Evolutionary conservation across 2,888 invertebrate genomes (phyloP).

Genomic region (Lithophane ornitopus): DNA sequence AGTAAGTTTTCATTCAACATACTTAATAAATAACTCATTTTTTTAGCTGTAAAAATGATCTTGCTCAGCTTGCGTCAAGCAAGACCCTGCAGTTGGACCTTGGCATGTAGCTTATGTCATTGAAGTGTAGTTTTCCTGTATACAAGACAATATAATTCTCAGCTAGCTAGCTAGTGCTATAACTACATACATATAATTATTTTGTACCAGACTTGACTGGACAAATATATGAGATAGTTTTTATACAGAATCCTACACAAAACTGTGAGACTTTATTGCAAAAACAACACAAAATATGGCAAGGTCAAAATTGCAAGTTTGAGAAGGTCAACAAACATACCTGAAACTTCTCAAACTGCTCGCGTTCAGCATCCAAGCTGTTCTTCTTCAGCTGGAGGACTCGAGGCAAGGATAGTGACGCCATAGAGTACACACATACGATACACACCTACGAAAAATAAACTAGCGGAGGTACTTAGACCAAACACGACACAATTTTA

Average conservation of each 20-base stretch:
- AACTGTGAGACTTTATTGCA: background rate
- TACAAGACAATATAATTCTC: background rate
- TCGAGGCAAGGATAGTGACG: slow-evolving; percentile 93
- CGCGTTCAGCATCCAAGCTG: slow-evolving; percentile 94
- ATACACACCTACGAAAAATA: slow-evolving; percentile 74
- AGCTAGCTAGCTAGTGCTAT: background rate
- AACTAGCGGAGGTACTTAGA: slow-evolving; percentile 54
- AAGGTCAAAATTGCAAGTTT: slow-evolving; percentile 52
- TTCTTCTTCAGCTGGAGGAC: slow-evolving; percentile 94
- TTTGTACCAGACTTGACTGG: background rate
- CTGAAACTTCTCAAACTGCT: slow-evolving; percentile 96
- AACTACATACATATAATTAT: background rate
- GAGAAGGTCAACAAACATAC: slow-evolving; percentile 81
- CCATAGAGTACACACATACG: slow-evolving; percentile 90
- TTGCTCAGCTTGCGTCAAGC: background rate
- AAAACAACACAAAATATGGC: slow-evolving; percentile 28
- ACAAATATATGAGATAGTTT: background rate
- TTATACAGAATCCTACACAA: background rate
- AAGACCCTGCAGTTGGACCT: slow-evolving; percentile 22
- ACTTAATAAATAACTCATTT: background rate
- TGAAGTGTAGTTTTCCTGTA: slow-evolving; percentile 28
- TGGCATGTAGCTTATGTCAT: background rate
- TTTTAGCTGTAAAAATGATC: background rate
- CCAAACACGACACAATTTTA: slow-evolving; percentile 58
- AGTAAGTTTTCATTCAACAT: background rate